Evolutionary conservation across 2,888 invertebrate species (phyloP).

Genomic region (Hydropsyche betteni): DNA sequence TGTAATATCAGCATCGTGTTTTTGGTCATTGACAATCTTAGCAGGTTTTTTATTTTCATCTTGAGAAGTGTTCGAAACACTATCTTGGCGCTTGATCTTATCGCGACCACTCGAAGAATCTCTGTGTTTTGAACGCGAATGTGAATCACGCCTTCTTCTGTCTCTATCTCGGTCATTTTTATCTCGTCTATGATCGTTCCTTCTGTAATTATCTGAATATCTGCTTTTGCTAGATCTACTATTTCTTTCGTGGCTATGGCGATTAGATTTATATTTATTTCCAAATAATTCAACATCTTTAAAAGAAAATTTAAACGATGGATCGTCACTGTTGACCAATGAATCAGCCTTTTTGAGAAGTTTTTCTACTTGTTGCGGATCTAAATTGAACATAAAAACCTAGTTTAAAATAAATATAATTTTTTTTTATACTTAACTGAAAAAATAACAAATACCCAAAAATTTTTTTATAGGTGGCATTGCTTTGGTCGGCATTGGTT

Average conservation of each 20-base stretch:
- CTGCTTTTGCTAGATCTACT: slow-evolving; percentile 49
- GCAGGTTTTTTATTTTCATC: slow-evolving; percentile 3
- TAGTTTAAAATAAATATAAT: background rate
- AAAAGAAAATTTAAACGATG: background rate
- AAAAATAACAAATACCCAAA: slow-evolving; percentile 56
- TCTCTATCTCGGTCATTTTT: slow-evolving; percentile 52
- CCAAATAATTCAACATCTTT: slow-evolving; percentile 50
- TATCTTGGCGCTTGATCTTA: slow-evolving; percentile 36
- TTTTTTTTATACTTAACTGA: background rate
- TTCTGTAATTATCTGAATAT: slow-evolving; percentile 11
- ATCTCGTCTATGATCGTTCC: slow-evolving; percentile 53
- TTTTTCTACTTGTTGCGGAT: slow-evolving; percentile 23
- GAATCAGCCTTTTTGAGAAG: background rate
- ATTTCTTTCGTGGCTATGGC: slow-evolving; percentile 51
- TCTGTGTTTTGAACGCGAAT: slow-evolving; percentile 54
- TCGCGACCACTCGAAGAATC: slow-evolving; percentile 45
- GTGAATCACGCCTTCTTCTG: slow-evolving; percentile 51
- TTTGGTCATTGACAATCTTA: background rate
- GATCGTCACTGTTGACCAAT: background rate
- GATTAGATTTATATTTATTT: slow-evolving; percentile 53
- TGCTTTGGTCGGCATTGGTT: slow-evolving; percentile 64
- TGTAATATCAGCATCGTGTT: slow-evolving; percentile 17
- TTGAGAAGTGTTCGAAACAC: slow-evolving; percentile 24
- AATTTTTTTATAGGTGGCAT: slow-evolving; percentile 65
- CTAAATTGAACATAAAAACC: slow-evolving; percentile 8